These are phyloP conservation scores for Volucella inflata DNA, from an alignment of 2,888 invertebrate species.

Conservation along the genomic window DNA sequence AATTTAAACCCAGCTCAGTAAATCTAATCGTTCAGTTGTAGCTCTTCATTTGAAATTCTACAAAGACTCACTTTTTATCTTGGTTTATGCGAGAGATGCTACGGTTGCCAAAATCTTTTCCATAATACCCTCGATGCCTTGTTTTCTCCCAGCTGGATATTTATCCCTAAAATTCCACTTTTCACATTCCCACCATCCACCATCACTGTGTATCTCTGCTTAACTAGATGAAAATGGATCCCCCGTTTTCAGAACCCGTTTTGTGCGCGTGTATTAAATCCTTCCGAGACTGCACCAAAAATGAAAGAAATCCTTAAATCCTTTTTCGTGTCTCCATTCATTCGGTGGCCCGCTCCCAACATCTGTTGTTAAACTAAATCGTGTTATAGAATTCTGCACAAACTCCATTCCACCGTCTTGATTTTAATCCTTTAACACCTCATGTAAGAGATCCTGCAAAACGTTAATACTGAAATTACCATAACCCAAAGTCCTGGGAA, in stretches of 20 bases:
- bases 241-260: neutral
- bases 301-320: slow-evolving; percentile 20
- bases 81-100: neutral
- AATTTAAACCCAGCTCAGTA: too few relatives aligned
- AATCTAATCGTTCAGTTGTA: too few relatives aligned
- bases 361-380: slow-evolving; percentile 29
- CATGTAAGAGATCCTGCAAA: slow-evolving; percentile 53
- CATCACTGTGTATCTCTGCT: neutral
- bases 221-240: too few relatives aligned
- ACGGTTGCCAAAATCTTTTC: slow-evolving; percentile 9
- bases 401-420: neutral
- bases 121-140: slow-evolving; percentile 1
- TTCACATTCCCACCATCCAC: slow-evolving; percentile 21
- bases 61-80: too few relatives aligned
- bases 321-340: neutral
- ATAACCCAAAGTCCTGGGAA: slow-evolving; percentile 53
- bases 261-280: neutral
- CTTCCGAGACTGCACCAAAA: neutral
- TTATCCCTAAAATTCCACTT: slow-evolving; percentile 30
- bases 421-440: slow-evolving; percentile 43
- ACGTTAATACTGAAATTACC: slow-evolving; percentile 56
- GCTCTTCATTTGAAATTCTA: too few relatives aligned
- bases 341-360: neutral
- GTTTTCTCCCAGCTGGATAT: slow-evolving; percentile 13
- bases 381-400: neutral